Evolutionary conservation across 2,888 invertebrate species (phyloP).

Genomic region (Artemia sinica): DNA sequence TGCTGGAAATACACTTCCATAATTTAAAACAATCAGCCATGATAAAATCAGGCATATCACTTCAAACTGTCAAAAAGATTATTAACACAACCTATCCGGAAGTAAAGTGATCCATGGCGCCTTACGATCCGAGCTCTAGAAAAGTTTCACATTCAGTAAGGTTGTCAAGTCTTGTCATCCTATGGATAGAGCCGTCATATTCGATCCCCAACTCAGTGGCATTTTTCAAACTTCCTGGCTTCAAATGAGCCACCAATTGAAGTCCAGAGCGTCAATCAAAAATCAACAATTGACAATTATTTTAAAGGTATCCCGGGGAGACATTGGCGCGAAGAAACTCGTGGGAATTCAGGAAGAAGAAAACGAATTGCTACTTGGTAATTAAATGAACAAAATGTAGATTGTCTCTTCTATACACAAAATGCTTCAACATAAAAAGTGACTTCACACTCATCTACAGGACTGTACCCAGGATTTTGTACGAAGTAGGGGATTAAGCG

Average conservation of each 20-base stretch:
- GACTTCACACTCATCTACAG: too few species aligned
- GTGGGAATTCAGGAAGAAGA: too few species aligned
- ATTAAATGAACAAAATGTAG: too few species aligned
- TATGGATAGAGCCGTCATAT: constrained; percentile 7
- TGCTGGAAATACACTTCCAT: too few species aligned
- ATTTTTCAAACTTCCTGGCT: constrained; percentile 5
- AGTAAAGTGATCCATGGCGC: background rate
- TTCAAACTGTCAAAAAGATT: background rate
- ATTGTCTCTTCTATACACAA: too few species aligned
- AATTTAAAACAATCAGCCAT: too few species aligned
- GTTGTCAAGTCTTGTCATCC: background rate
- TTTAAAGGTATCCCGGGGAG: background rate
- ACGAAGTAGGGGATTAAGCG: too few species aligned
- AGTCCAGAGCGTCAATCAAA: constrained; percentile 8
- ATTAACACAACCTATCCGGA: constrained; percentile 3
- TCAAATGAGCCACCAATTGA: constrained; percentile 13
- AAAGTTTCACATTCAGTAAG: constrained; percentile 5
- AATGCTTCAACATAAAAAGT: too few species aligned
- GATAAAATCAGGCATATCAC: background rate
- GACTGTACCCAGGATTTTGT: too few species aligned
- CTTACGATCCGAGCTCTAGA: background rate
- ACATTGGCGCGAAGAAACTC: too few species aligned
- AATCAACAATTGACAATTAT: constrained; percentile 13
- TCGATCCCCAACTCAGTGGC: background rate
- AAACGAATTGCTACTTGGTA: too few species aligned